A percentile compares a stretch with the other conserved stretches of the same genome.
These are phyloP conservation scores for Malurus elegans DNA, from an alignment of 2,113 vertebrate genomes.

Conservation along the genomic window DNA sequence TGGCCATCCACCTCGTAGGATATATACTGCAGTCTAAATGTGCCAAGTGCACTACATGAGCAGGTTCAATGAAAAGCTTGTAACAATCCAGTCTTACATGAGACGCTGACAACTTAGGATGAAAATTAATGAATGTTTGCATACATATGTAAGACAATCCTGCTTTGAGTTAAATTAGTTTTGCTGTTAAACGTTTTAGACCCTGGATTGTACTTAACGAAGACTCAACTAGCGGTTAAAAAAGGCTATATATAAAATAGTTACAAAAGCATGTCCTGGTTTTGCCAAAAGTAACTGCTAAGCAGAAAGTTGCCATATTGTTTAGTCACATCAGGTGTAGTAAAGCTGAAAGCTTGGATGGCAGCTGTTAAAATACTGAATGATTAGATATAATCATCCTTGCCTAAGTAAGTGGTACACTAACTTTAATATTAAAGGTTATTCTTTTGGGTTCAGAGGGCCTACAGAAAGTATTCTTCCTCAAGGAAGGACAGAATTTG, in stretches of 20 bases:
- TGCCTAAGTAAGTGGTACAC: background rate
- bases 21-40: background rate
- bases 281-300: background rate
- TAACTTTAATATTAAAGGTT: background rate
- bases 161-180: conserved; percentile 18
- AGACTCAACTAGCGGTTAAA: background rate
- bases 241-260: background rate
- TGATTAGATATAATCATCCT: background rate
- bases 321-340: background rate
- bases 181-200: background rate
- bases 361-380: background rate
- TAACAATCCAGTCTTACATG: background rate
- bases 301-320: background rate
- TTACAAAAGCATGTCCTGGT: background rate
- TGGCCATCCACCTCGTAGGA: background rate
- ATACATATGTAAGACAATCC: background rate
- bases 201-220: background rate
- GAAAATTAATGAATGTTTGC: conserved; percentile 10
- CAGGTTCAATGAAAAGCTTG: background rate
- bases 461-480: background rate
- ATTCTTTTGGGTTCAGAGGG: background rate
- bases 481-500: background rate
- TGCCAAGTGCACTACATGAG: background rate
- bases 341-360: background rate
- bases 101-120: background rate